Evolutionary conservation across 2,888 invertebrate genomes (phyloP), one percentile per base, ranked within the genome.

Genomic region (Rhingia rostrata): DNA sequence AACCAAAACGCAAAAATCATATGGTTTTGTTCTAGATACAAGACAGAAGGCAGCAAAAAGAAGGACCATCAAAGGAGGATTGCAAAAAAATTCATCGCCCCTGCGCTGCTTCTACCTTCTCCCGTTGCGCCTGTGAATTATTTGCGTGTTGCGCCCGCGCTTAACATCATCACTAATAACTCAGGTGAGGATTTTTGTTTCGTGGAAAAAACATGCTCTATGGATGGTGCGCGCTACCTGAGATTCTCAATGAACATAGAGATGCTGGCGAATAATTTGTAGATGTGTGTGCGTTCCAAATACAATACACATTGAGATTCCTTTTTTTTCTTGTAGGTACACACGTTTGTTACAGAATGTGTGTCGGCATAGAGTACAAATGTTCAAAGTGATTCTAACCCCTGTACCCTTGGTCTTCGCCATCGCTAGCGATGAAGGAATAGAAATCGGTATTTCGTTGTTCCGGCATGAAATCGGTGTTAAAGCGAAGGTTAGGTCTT

Each of bases 401-500:
- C 12, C 39, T 63, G 39, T 45, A 63, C 30, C 47, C 43, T 69
- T 39, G 12, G 43, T 47, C 39, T 47, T 69, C 54, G 33, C 56
- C 67, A n/a, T 72, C 47, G 4, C 6, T 22, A 32, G 22, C 33
- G 49, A 53, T 10, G 22, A 12, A 72, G 51, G 58, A 58, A 73
- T 73, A 79, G 56, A 64, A 54, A 70, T 51, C 43, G 47, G 43
- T 60, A 51, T 58, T 66, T 10, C 10, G 14, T 43, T 58, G 58
- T 75, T 78, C 66, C 73, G 66, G 54, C 58, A 75, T 66, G 54
- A 51, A 75, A 61, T 80, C 58, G 66, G 80, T 75, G 60, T 80
- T 75, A 75, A 84, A 80, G n/a, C 41, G 70, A 69, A 69, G 73
- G 64, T 84, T 84, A 69, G 83, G 64, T 78, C 77, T 84, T 84